These are phyloP conservation scores for Cheilosia vernalis DNA, from an alignment of 2,888 invertebrate genomes.

Conservation along the genomic window DNA sequence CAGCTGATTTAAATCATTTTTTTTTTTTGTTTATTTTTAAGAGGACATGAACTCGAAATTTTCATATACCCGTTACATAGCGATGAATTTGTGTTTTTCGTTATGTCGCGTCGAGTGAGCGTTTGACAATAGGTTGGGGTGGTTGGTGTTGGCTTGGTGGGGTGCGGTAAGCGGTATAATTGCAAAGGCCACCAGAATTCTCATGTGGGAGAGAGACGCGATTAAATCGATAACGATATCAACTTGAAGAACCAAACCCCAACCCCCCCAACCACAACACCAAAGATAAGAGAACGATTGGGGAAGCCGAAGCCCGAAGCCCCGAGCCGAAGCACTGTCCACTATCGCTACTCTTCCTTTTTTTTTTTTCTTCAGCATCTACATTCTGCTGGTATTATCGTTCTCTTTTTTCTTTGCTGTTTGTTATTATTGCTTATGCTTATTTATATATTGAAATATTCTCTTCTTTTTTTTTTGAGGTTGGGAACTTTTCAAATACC, in stretches of 20 bases:
- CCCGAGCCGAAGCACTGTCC: no score
- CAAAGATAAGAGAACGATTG: constrained; percentile 4
- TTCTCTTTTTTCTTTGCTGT: constrained; percentile 30
- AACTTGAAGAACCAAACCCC: neutral
- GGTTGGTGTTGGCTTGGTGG: no score
- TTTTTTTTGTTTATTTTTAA: constrained; percentile 35
- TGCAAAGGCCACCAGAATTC: neutral
- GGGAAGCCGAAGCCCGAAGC: no score
- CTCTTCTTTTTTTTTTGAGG: no score
- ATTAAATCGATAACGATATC: constrained; percentile 19
- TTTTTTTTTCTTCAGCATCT: no score
- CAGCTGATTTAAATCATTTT: constrained; percentile 35
- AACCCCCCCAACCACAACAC: no score
- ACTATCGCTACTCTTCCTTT: constrained; percentile 1
- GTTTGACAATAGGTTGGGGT: no score
- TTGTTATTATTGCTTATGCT: constrained; percentile 2
- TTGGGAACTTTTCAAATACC: no score
- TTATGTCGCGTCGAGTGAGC: neutral
- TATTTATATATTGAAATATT: neutral
- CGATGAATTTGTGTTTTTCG: neutral
- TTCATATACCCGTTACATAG: constrained; percentile 1
- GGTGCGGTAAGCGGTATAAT: no score
- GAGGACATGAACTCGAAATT: constrained; percentile 43
- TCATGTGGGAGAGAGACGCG: neutral
- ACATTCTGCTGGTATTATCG: neutral